Percentiles rank a stretch among this genome's conserved stretches.
Evolutionary conservation across 2,888 invertebrate species (phyloP).

Genomic region (Chalcosyrphus nemorum): DNA sequence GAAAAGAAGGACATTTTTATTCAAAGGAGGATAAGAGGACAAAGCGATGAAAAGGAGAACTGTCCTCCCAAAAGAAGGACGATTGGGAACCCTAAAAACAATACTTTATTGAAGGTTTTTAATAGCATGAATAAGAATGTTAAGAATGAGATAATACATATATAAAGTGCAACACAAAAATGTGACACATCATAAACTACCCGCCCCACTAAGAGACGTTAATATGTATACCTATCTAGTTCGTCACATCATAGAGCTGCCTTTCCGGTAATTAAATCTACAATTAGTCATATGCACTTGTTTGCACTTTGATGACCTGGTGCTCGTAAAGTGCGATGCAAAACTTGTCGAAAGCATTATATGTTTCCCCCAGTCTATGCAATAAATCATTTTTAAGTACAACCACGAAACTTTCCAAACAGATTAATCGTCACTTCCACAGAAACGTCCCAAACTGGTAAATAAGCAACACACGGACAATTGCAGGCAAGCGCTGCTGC

Average conservation of each 20-base stretch:
- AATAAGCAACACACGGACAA: conserved; percentile 25
- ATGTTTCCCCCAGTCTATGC: conserved; percentile 22
- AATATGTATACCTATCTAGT: conserved; percentile 28
- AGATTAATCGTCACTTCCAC: conserved; percentile 59
- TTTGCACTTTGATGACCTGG: conserved; percentile 42
- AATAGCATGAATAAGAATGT: too few species aligned
- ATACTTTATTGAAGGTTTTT: too few species aligned
- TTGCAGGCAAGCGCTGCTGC: conserved; percentile 48
- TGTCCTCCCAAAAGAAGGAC: too few species aligned
- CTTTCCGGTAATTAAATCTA: conserved; percentile 18
- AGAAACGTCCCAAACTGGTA: conserved; percentile 51
- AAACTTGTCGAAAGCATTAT: conserved; percentile 35
- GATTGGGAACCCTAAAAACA: too few species aligned
- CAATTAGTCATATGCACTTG: conserved; percentile 55
- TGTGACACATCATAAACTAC: too few species aligned
- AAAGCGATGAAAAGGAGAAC: too few species aligned
- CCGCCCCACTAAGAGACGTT: background rate
- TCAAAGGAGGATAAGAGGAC: too few species aligned
- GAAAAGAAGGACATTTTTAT: too few species aligned
- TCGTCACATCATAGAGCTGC: conserved; percentile 26
- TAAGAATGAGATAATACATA: too few species aligned
- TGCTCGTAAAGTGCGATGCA: conserved; percentile 17
- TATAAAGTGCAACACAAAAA: too few species aligned
- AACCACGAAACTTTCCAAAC: conserved; percentile 55
- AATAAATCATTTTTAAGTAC: conserved; percentile 64